Evolutionary conservation across 2,888 invertebrate genomes (phyloP).

Genomic region (Linnaemya tessellans): DNA sequence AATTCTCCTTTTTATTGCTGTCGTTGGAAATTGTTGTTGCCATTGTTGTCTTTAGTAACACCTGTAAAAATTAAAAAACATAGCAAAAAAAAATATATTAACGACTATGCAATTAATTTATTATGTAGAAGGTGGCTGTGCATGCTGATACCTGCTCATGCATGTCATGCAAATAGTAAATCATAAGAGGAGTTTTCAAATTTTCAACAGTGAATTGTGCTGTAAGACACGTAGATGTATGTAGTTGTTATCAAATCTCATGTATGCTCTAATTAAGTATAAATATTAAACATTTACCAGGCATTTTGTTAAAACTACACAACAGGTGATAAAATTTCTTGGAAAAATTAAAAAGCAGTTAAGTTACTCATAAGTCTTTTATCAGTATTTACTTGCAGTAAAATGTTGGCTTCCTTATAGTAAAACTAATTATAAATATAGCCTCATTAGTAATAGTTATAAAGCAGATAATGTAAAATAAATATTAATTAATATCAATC

Average conservation of each 20-base stretch:
- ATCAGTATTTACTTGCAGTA: too few species aligned
- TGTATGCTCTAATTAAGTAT: not conserved
- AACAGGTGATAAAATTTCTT: not conserved
- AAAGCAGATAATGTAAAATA: not conserved
- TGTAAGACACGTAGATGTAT: not conserved
- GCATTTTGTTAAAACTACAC: not conserved
- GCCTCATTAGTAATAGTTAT: not conserved
- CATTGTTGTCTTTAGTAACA: slow-evolving; percentile 43
- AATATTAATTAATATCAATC: slow-evolving; percentile 5
- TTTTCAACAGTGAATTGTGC: not conserved
- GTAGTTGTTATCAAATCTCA: not conserved
- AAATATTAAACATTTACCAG: slow-evolving; percentile 6
- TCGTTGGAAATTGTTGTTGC: slow-evolving; percentile 14
- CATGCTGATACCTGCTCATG: slow-evolving; percentile 3
- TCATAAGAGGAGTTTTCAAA: not conserved
- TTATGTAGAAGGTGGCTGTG: slow-evolving; percentile 30
- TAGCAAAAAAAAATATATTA: too few species aligned
- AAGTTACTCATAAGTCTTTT: too few species aligned
- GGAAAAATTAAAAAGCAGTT: too few species aligned
- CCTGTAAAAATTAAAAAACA: slow-evolving; percentile 65
- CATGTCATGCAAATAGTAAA: slow-evolving; percentile 11
- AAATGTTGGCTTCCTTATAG: too few species aligned
- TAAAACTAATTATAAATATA: too few species aligned
- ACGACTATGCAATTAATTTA: slow-evolving; percentile 66
- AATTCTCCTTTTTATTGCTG: not conserved